Percentiles rank a stretch among this genome's conserved stretches.
Conservation (phyloP, 2,797 vertebrate species). For the Molossus alvarezi region DNA sequence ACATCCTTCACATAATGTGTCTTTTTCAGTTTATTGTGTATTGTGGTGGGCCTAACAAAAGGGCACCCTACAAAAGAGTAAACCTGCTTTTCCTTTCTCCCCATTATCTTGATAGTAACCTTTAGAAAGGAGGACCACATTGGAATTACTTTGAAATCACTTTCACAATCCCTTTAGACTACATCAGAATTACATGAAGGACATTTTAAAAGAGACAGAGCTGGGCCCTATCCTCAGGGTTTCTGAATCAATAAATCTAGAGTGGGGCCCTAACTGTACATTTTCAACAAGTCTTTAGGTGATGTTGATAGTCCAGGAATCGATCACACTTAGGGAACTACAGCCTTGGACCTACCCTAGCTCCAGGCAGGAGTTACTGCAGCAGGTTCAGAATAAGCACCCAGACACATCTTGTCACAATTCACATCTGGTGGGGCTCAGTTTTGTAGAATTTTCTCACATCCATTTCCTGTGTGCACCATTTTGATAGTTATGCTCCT, state of each 20-base stretch:
- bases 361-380: not conserved
- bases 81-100: not conserved
- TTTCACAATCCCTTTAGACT: no score
- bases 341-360: not conserved
- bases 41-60: not conserved
- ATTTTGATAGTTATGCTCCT: conserved; percentile 4
- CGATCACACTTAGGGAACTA: not conserved
- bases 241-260: not conserved
- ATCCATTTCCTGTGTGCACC: not conserved
- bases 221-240: not conserved
- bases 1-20: conserved; percentile 1
- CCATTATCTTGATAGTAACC: not conserved
- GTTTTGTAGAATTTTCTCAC: not conserved
- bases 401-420: not conserved
- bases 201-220: not conserved
- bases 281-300: conserved; percentile 1
- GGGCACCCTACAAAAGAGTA: not conserved
- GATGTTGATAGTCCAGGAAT: not conserved
- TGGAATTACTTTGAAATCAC: not conserved
- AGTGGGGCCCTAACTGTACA: not conserved
- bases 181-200: not conserved
- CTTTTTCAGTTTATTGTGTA: not conserved
- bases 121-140: conserved; percentile 30
- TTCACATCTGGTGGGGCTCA: not conserved
- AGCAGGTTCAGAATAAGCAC: not conserved